Conservation (phyloP, 2,888 invertebrate species). For the Drosophila ustulata region DNA sequence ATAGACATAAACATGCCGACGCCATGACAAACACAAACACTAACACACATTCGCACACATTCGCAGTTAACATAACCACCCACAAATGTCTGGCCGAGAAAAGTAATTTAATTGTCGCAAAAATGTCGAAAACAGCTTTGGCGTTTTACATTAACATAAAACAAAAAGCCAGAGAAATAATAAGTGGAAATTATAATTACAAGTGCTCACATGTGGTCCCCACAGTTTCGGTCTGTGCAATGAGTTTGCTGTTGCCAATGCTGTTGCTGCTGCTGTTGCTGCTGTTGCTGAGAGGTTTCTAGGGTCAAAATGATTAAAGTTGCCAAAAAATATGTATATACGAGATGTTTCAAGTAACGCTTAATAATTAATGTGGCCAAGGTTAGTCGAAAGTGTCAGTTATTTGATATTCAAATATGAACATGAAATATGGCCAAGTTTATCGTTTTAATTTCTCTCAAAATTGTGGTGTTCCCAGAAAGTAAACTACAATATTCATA, state of each 20-base stretch:
- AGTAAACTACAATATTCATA: background rate
- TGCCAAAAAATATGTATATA: conserved; percentile 48
- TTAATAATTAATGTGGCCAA: conserved; percentile 67
- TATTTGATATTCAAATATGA: conserved; percentile 63
- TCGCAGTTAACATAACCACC: conserved; percentile 30
- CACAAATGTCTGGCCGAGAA: conserved; percentile 72
- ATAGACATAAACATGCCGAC: background rate
- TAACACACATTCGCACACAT: conserved; percentile 4
- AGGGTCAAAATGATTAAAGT: conserved; percentile 56
- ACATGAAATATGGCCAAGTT: conserved; percentile 46
- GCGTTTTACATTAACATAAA: conserved; percentile 70
- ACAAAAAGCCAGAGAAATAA: conserved; percentile 63
- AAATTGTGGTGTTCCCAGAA: background rate
- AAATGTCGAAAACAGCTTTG: conserved; percentile 77
- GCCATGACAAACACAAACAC: conserved; percentile 10
- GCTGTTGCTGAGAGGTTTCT: conserved; percentile 26
- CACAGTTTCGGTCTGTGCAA: conserved; percentile 18
- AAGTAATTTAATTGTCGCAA: conserved; percentile 78
- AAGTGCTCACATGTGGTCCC: conserved; percentile 68
- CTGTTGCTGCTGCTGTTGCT: conserved; percentile 2
- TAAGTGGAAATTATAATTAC: conserved; percentile 76
- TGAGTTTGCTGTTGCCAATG: background rate
- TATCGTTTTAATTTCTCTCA: background rate
- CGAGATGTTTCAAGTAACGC: conserved; percentile 32
- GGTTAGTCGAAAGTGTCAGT: conserved; percentile 67